Evolutionary conservation across 1,140 invertebrate genomes (phyloP), one percentile per base, ranked within the genome.

Genomic region (Xylocopa sonorina): DNA sequence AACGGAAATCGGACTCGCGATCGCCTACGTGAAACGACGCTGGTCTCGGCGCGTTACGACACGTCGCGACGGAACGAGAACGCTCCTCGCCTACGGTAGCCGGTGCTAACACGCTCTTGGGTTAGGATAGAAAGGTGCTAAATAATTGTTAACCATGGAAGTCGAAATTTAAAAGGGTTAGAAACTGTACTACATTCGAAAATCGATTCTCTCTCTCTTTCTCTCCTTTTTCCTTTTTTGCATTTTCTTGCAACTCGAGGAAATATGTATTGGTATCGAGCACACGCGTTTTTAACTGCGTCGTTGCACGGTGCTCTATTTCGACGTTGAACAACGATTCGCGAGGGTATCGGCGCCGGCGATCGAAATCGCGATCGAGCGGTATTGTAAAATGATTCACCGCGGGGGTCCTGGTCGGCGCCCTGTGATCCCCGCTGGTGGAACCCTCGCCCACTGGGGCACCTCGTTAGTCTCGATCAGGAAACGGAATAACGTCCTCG

Each of bases 361-460:
- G 38, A 38, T 38, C 82, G 58, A 58, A 66, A 87, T 81, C 74
- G 77, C 84, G 87, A 81, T 78, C 78, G 81, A 58, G 51, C 57
- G 73, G 77, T 81, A 76, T 82, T 81, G 83, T 87, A 80, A 85
- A 89, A 89, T 81, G 83, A 88, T 89, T 88, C 89, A 48, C 89
- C 64, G 81, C 83, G 78, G 89, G 88, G 83, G 79, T 82, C 48
- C 80, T 16, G 79, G 81, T 87, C 87, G 50, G 68, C 75, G 81
- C 78, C 72, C 78, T 88, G 69, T 88, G 80, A 85, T 88, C 84
- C 83, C 80, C 83, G 74, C 72, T 83, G 80, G 82, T 71, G 80
- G 78, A 81, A 55, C 86, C n/a, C n/a, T n/a, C n/a, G n/a, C n/a
- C 57, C 83, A 62, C 82, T 74, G 82, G 85, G 85, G 80, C 75